Percentiles rank a stretch among this genome's conserved stretches.
Evolutionary conservation across 1,140 invertebrate genomes (phyloP).

Genomic region (Hylaeus volcanicus): DNA sequence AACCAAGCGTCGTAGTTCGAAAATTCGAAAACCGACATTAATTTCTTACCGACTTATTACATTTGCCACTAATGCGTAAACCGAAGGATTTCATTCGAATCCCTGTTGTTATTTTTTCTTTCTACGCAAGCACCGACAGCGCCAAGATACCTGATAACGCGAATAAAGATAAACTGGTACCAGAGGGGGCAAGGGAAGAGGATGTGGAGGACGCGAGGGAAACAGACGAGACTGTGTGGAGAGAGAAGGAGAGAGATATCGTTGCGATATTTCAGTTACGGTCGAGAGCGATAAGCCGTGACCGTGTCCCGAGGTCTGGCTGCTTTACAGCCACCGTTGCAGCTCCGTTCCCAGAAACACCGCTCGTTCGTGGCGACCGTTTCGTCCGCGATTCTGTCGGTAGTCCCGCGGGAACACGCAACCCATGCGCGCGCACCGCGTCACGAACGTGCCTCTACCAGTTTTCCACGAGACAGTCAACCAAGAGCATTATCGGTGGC

Average conservation of each 20-base stretch:
- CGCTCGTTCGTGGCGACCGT: not conserved
- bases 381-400: not conserved
- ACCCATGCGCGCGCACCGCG: too few relatives aligned
- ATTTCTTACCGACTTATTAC: too few relatives aligned
- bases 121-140: not conserved
- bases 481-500: too few relatives aligned
- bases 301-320: constrained; percentile 9
- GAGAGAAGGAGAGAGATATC: constrained; percentile 29
- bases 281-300: constrained; percentile 27
- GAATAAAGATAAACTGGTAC: not conserved
- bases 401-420: too few relatives aligned
- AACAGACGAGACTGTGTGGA: not conserved
- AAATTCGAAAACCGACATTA: too few relatives aligned
- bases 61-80: too few relatives aligned
- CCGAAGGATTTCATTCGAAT: too few relatives aligned
- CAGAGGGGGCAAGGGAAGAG: not conserved
- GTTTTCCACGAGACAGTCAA: too few relatives aligned
- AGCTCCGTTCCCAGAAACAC: not conserved
- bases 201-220: not conserved
- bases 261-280: constrained; percentile 37
- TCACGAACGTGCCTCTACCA: too few relatives aligned
- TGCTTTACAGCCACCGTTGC: constrained; percentile 6
- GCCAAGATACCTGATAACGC: not conserved
- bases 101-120: not conserved
- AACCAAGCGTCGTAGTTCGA: too few relatives aligned